These are phyloP conservation scores for Toxonevra muliebris DNA, from an alignment of 2,888 invertebrate species.

Conservation along the genomic window DNA sequence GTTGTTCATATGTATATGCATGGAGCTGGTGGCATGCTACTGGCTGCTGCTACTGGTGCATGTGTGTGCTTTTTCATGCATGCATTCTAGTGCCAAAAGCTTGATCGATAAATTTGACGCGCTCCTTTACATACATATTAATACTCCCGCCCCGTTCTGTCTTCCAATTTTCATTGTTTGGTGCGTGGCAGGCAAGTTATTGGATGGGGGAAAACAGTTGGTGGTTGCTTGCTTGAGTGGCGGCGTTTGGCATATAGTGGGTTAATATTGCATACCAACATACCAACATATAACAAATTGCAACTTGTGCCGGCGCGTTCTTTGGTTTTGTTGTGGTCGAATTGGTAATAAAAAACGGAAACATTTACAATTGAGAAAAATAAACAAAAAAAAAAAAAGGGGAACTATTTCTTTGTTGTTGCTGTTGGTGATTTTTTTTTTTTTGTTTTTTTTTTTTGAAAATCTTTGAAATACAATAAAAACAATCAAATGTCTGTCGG, in stretches of 20 bases:
- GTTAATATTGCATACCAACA: background rate
- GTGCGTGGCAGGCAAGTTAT: no score
- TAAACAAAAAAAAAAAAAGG: background rate
- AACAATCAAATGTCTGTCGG: background rate
- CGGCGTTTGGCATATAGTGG: no score
- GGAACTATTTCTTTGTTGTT: no score
- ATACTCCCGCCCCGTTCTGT: no score
- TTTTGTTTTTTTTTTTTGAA: no score
- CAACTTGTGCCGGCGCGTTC: background rate
- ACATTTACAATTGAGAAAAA: constrained; percentile 4
- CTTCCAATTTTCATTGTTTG: no score
- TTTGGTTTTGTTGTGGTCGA: constrained; percentile 5
- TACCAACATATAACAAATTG: constrained; percentile 16
- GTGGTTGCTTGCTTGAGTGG: no score
- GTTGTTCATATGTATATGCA: background rate
- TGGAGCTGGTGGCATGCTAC: no score
- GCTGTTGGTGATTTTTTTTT: no score
- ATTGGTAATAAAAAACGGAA: constrained; percentile 23
- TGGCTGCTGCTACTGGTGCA: background rate
- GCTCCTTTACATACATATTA: no score
- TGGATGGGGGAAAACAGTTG: no score
- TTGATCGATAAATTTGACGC: constrained; percentile 21
- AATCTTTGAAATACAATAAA: background rate
- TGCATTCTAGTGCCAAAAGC: constrained; percentile 9
- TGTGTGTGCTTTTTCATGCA: background rate